Evolutionary conservation across 2,888 invertebrate species (phyloP).

Genomic region (Scaptomyza cyrtandrae): DNA sequence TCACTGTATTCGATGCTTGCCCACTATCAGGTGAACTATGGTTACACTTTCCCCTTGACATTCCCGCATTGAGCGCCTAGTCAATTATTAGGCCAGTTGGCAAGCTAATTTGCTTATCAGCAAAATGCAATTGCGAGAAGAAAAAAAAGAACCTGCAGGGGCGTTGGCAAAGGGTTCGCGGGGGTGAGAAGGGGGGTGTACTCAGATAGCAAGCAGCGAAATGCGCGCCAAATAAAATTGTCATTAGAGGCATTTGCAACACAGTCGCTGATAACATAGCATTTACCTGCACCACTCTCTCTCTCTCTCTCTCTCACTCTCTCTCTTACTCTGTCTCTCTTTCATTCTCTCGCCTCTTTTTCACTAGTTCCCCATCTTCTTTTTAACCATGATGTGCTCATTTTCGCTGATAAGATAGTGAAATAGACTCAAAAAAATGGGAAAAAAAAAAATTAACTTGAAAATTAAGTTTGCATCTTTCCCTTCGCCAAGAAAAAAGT

Average conservation of each 20-base stretch:
- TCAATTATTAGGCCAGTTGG: conserved; percentile 71
- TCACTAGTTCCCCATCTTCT: neutral
- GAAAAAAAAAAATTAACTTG: conserved; percentile 19
- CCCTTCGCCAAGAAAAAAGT: conserved; percentile 3
- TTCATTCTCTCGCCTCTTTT: neutral
- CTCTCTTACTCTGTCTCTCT: neutral
- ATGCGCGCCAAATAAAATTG: conserved; percentile 74
- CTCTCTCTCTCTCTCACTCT: neutral
- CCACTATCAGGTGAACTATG: conserved; percentile 23
- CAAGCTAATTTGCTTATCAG: conserved; percentile 77
- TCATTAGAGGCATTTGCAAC: conserved; percentile 56
- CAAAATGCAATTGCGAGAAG: conserved; percentile 31
- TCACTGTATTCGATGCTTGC: neutral
- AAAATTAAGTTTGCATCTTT: conserved; percentile 45
- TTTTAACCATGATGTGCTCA: conserved; percentile 3
- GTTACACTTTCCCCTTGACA: neutral
- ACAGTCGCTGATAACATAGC: conserved; percentile 53
- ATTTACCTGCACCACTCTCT: neutral
- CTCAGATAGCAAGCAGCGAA: conserved; percentile 32
- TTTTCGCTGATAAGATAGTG: conserved; percentile 46
- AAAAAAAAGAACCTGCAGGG: conserved; percentile 8
- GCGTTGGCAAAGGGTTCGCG: neutral
- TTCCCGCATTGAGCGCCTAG: conserved; percentile 16
- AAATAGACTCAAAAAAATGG: neutral
- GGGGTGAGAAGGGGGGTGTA: neutral